Base-by-base conservation (phyloP, 2,113 vertebrate genomes). In the Urocolius indicus region DNA sequence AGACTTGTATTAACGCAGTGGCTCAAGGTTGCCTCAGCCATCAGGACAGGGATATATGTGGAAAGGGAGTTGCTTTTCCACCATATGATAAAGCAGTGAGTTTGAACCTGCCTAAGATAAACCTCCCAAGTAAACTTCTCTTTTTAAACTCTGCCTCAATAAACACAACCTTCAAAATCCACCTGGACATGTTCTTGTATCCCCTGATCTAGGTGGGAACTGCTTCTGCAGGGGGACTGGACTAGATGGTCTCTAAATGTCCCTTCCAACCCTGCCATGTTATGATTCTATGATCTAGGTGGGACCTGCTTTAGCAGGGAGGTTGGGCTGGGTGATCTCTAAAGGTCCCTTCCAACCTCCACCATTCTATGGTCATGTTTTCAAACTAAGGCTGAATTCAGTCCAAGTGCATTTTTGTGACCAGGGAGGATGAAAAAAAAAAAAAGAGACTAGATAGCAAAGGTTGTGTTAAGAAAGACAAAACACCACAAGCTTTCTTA, bases 71-170 rank as follows among this genome's bases (percentile, higher is more conserved):
- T 58, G 57, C 3, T 58, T 58, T 80, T 34, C 55, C 43, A 43
- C 3, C 38, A 14, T 4, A 9, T 3, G 19, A 18, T 23, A 32
- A 1, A 52, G 7, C 9, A 54, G 26, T 4, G n/a, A 2, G 18
- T 63, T 36, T 36, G 29, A 29, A 54, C 26, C 16, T 55, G 19
- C 16, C 26, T 23, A 11, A 48, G 26, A 23, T 38, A 76, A 80
- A 38, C 10, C 6, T 23, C 13, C 15, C 6, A 19, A 34, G 17
- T 17, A 58, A 83, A 27, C n/a, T n/a, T 3, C 6, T 15, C 10
- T 30, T 87, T 71, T 62, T 16, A 61, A 81, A 24, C 41, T 52
- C 29, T 23, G 67, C 12, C 5, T 12, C 6, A 15, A 8, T n/a
- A 71, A 84, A 45, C 14, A 46, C n/a, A n/a, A 26, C 11, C n/a